A percentile compares a stretch with the other conserved stretches of the same genome.
phyloP scores from a whole-genome alignment of 2,888 invertebrate genomes.

The Leptarthrus brevirostris region DNA sequence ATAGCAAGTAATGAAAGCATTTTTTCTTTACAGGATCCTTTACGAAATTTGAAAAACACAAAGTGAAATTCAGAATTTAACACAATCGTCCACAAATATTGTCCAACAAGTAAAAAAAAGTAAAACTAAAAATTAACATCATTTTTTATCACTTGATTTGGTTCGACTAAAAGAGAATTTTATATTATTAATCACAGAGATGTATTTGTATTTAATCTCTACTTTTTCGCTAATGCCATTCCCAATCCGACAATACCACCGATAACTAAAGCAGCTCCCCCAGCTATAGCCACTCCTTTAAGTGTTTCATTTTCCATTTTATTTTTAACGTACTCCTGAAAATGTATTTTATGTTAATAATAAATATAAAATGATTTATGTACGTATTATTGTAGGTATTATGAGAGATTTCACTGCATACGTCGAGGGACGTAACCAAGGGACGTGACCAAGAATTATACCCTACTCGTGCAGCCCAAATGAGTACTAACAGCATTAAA shows the following conservation, averaged over 20 bases:
- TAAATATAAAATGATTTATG: not conserved
- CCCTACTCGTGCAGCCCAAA: too few relatives aligned
- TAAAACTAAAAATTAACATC: conserved; percentile 2
- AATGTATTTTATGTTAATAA: not conserved
- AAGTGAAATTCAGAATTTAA: not conserved
- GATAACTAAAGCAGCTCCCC: conserved; percentile 86
- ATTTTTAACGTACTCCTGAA: conserved; percentile 82
- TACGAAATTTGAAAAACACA: not conserved
- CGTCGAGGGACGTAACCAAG: too few relatives aligned
- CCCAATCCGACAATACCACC: conserved; percentile 87
- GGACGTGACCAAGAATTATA: too few relatives aligned
- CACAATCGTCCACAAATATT: not conserved
- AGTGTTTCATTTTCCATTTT: conserved; percentile 92
- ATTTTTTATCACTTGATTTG: conserved; percentile 43
- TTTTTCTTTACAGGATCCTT: not conserved
- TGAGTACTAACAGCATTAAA: too few relatives aligned
- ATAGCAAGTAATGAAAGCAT: not conserved
- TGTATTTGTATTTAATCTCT: conserved; percentile 53
- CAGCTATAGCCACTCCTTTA: conserved; percentile 88
- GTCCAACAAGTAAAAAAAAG: not conserved
- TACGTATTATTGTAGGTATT: too few relatives aligned
- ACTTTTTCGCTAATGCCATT: conserved; percentile 78
- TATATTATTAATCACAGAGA: conserved; percentile 30
- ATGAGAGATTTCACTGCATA: too few relatives aligned
- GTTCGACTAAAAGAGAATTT: conserved; percentile 39